Evolutionary conservation across 2,113 vertebrate genomes (phyloP).

Genomic region (Bothrops jararaca): DNA sequence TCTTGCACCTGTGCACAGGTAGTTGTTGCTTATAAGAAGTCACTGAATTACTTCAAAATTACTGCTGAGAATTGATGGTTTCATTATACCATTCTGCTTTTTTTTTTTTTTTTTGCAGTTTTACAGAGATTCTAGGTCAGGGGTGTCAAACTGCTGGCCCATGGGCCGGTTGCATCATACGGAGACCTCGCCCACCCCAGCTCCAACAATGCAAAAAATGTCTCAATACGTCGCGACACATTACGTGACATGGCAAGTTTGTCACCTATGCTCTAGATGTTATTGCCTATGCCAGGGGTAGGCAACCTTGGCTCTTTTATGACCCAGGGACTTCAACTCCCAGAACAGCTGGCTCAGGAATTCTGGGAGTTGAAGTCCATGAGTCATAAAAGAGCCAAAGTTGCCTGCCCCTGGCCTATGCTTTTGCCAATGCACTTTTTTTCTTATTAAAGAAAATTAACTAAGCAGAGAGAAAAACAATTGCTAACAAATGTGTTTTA

Average conservation of each 20-base stretch:
- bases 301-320: too few relatives aligned
- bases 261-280: neutral
- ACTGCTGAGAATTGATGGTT: neutral
- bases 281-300: neutral
- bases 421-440: neutral
- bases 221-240: too few relatives aligned
- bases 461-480: neutral
- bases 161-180: too few relatives aligned
- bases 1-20: neutral
- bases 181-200: too few relatives aligned
- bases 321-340: too few relatives aligned
- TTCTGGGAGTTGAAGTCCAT: too few relatives aligned
- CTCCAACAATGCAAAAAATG: too few relatives aligned
- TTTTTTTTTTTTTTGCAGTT: neutral
- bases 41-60: neutral
- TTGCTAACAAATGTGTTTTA: neutral
- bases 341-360: too few relatives aligned
- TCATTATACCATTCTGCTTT: neutral
- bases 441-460: neutral
- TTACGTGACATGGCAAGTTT: too few relatives aligned
- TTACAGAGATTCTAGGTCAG: neutral
- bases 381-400: too few relatives aligned
- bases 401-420: neutral
- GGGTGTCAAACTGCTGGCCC: too few relatives aligned
- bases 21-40: neutral